Evolutionary conservation across 37 sponge, comb jelly and placozoan genomes (phyloP), one percentile per base, ranked within the genome.

Genomic region (Lycopodina hypogea): DNA sequence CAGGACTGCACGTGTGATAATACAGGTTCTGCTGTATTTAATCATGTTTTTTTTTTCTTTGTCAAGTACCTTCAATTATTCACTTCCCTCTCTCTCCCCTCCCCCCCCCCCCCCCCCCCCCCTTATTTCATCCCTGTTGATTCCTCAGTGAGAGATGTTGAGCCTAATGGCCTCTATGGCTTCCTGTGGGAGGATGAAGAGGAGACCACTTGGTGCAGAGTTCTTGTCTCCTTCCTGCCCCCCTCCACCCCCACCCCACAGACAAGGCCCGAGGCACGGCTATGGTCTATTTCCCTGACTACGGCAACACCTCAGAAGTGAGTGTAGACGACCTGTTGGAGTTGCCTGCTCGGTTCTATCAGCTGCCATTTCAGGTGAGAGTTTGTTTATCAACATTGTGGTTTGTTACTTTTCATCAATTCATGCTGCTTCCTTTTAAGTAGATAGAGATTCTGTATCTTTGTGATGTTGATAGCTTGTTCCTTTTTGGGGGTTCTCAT

Each of bases 301-400:
- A 86, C 61, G 91, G 91, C 21, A 86, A 90, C 78, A 68, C 37
- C 24, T 80, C 83, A 37, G 23, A 29, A 17, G 76, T 90, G 22
- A 24, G 19, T 1, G 11, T 42, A 28, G 51, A 51, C 6, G 72
- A 77, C 18, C 42, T 90, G 53, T 59, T 22, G 68, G 51, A 61
- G 12, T 78, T 90, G 3, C 91, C 91, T 19, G 17, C 30, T 34
- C 30, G 58, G 68, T 90, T 82, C 80, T 79, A 82, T 28, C 21
- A 71, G 32, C 79, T 90, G 3, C 91, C 87, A 21, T 86, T 86
- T 42, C 91, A 90, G 51, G 90, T 87, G 30, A 59, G 69, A 28
- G 34, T n/a, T n/a, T n/a, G n/a, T n/a, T n/a, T n/a, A n/a, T n/a
- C 9, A 24, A 62, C 24, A 28, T 15, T 23, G 64, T 8, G 30